These are phyloP conservation scores for Muscicapa adusta DNA, from an alignment of 2,113 vertebrate genomes.

Conservation along the genomic window DNA sequence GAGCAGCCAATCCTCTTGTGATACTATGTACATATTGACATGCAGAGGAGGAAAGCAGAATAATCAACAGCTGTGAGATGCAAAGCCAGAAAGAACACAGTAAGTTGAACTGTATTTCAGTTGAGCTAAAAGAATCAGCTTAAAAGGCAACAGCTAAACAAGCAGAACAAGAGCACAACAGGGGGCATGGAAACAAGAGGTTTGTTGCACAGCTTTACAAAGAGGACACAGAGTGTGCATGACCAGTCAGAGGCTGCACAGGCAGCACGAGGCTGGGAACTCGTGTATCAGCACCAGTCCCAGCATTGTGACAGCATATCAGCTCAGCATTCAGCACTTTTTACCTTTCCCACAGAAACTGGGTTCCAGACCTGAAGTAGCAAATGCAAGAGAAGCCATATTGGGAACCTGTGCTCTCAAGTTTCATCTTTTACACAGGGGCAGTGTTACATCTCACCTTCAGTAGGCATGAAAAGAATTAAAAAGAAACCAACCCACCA, in stretches of 20 bases:
- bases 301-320: neutral
- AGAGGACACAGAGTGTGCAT: neutral
- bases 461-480: neutral
- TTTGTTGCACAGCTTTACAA: neutral
- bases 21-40: neutral
- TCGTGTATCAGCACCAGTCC: rapidly evolving
- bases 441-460: neutral
- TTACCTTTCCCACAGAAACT: neutral
- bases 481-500: neutral
- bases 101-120: neutral
- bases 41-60: neutral
- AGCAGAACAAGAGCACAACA: rapidly evolving
- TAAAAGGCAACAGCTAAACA: neutral
- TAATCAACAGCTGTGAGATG: neutral
- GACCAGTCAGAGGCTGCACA: neutral
- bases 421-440: neutral
- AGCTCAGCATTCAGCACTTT: neutral
- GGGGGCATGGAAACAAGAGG: neutral
- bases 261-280: neutral
- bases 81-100: neutral
- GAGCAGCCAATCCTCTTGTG: neutral
- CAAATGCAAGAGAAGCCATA: neutral
- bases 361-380: neutral
- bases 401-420: neutral
- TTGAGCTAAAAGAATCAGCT: neutral